Percentiles rank a stretch among this genome's conserved stretches.
These are phyloP conservation scores for Nowickia ferox DNA, from an alignment of 2,888 invertebrate species.

Conservation along the genomic window DNA sequence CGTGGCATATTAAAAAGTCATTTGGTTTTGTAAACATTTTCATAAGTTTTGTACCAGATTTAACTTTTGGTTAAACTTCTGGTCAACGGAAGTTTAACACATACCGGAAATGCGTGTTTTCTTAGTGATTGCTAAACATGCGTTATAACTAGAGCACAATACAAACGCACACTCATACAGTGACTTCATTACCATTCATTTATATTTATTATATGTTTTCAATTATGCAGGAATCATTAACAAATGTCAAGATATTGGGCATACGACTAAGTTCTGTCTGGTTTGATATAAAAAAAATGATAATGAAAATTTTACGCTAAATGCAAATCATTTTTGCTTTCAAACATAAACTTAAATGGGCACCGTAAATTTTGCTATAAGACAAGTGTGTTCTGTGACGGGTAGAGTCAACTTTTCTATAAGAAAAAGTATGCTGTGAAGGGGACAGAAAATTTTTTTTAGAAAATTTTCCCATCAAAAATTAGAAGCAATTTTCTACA, in stretches of 20 bases:
- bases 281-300: neutral
- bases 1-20: conserved; percentile 81
- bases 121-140: conserved; percentile 42
- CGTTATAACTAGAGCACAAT: conserved; percentile 6
- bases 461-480: no score
- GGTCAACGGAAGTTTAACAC: conserved; percentile 75
- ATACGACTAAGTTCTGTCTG: neutral
- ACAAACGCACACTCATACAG: neutral
- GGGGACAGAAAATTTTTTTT: no score
- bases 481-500: no score
- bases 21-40: conserved; percentile 78
- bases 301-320: no score
- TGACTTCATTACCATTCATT: neutral
- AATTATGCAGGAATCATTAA: conserved; percentile 37
- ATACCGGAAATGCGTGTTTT: conserved; percentile 81
- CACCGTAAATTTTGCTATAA: no score
- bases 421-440: no score
- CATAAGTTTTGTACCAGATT: conserved; percentile 50
- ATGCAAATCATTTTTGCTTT: no score
- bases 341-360: no score
- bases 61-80: no score
- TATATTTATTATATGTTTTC: conserved; percentile 7
- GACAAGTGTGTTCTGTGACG: no score
- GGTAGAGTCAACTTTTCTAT: no score
- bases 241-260: conserved; percentile 8